Evolutionary conservation across 2,888 invertebrate species (phyloP), one percentile per base, ranked within the genome.

Genomic region (Macrophya alboannulata): DNA sequence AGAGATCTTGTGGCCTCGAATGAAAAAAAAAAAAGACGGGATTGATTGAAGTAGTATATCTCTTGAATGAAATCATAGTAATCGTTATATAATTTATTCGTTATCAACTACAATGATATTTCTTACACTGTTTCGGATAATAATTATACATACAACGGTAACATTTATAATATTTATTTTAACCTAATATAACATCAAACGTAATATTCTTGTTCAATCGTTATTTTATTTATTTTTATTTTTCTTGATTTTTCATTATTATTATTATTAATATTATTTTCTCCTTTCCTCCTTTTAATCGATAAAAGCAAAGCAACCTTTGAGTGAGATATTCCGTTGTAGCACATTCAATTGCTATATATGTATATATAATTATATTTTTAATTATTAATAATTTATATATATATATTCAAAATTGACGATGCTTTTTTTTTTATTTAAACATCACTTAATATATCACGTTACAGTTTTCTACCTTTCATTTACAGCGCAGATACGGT

Each of bases 101-200:
- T 87, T 83, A 81, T 88, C 4, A 87, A 88, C 88, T 88, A 88
- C 88, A 88, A 87, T 88, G 85, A 87, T 87, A 87, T 59, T 81
- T 87, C 74, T 87, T 87, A 88, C 88, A 86, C 87, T 51, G 74
- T 86, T 59, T 85, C 77, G 81, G 40, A 85, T 89, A 87, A 87
- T 88, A 86, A 86, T 88, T 90, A 91, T 90, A 91, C 91, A 90
- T 90, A 92, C 90, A 92, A 92, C 90, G 89, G 86, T 91, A 92
- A 92, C 92, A 92, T 92, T 91, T 90, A 92, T 92, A 90, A 90
- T 91, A 87, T 89, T 89, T 89, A 89, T 88, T 31, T 84, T 90
- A 90, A 91, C 89, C 90, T 92, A 92, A 91, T 89, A 92, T 89
- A 92, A 91, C 90, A 90, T 91, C 90, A 90, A 91, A 92, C 90